phyloP scores from a whole-genome alignment of 2,888 invertebrate genomes.

The Oligia latruncula region DNA sequence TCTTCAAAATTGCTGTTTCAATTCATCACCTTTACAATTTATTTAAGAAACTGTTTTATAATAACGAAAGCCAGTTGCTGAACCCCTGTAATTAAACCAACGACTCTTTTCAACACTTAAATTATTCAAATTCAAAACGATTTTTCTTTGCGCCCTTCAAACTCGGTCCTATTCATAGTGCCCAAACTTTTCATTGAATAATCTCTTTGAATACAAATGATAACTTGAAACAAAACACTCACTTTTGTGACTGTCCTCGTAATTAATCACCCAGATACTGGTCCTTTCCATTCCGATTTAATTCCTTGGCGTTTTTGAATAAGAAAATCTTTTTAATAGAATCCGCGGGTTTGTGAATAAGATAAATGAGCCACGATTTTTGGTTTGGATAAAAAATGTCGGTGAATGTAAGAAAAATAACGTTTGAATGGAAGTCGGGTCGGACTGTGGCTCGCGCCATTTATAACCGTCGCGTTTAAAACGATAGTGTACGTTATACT shows the following conservation, averaged over 20 bases:
- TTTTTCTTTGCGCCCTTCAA: slow-evolving; percentile 58
- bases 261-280: slow-evolving; percentile 79
- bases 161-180: slow-evolving; percentile 54
- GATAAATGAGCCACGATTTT: slow-evolving; percentile 75
- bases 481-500: slow-evolving; percentile 52
- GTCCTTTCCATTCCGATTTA: slow-evolving; percentile 78
- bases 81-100: slow-evolving; percentile 54
- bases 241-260: slow-evolving; percentile 69
- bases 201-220: slow-evolving; percentile 68
- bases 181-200: slow-evolving; percentile 68
- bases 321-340: slow-evolving; percentile 81
- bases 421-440: slow-evolving; percentile 70
- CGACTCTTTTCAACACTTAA: slow-evolving; percentile 48
- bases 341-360: slow-evolving; percentile 73
- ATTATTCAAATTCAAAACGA: slow-evolving; percentile 61
- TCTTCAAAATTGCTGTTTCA: not conserved
- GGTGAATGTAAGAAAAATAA: slow-evolving; percentile 70
- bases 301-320: slow-evolving; percentile 80
- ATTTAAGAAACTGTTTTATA: slow-evolving; percentile 14
- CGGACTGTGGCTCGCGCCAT: slow-evolving; percentile 65
- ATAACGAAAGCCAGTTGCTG: slow-evolving; percentile 28
- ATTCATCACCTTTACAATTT: slow-evolving; percentile 32
- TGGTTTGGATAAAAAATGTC: slow-evolving; percentile 74
- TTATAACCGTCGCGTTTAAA: slow-evolving; percentile 67
- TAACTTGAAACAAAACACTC: slow-evolving; percentile 74